These are phyloP conservation scores for Bufo bufo DNA, from an alignment of 2,113 vertebrate genomes.

Conservation along the genomic window DNA sequence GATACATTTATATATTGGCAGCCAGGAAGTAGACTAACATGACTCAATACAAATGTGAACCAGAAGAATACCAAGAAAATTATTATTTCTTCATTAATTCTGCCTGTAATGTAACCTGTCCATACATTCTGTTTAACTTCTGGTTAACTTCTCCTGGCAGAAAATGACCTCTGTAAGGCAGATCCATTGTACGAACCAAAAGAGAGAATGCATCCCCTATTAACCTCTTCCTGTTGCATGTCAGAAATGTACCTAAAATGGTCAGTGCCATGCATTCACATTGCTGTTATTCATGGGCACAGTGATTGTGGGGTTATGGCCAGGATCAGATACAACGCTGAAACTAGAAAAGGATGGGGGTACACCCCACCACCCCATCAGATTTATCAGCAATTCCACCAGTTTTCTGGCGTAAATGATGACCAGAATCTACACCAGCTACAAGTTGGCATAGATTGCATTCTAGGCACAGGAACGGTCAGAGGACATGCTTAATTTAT, in stretches of 20 bases:
- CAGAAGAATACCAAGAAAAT: conserved; percentile 16
- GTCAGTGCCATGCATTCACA: too few species aligned
- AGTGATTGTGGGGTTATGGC: too few species aligned
- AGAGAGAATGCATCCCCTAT: background rate
- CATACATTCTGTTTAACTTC: background rate
- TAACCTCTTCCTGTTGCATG: background rate
- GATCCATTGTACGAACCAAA: background rate
- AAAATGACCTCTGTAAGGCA: background rate
- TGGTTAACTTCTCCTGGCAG: background rate
- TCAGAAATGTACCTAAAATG: background rate
- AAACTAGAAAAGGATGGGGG: too few species aligned
- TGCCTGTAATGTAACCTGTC: background rate
- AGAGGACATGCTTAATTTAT: too few species aligned
- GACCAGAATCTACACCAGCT: too few species aligned
- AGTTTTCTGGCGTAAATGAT: too few species aligned
- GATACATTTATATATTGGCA: conserved; percentile 5
- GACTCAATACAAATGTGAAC: conserved; percentile 40
- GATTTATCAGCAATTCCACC: too few species aligned
- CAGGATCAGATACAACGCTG: too few species aligned
- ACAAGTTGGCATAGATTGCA: too few species aligned
- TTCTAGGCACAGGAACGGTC: too few species aligned
- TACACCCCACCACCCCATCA: too few species aligned
- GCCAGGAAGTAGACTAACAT: conserved; percentile 35
- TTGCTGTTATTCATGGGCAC: too few species aligned
- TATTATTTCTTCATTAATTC: conserved; percentile 8